phyloP scores from a whole-genome alignment of 2,797 vertebrate species.

The Brachyalestes nurse region DNA sequence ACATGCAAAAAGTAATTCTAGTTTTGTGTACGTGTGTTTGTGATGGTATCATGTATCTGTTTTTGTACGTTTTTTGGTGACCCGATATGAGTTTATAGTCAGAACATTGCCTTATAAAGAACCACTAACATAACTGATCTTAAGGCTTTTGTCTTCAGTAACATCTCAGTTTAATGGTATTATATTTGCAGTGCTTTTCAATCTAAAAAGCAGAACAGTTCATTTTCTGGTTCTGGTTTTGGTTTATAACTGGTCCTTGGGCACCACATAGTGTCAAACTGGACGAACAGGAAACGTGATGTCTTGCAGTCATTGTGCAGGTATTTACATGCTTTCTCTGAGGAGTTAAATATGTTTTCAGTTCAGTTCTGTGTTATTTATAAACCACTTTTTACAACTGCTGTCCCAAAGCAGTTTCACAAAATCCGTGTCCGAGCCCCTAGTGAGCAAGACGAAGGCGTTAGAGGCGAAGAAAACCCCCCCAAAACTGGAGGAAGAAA shows the following conservation, averaged over 20 bases:
- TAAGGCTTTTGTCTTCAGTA: background rate
- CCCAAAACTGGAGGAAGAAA: too few species aligned
- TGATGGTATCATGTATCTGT: slow-evolving; percentile 23
- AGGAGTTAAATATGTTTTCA: too few species aligned
- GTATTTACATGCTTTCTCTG: too few species aligned
- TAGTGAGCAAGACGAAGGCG: too few species aligned
- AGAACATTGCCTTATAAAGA: slow-evolving; percentile 52
- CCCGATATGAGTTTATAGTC: slow-evolving; percentile 32
- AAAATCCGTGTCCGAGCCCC: too few species aligned
- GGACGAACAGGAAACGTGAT: background rate
- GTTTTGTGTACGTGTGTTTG: slow-evolving; percentile 25
- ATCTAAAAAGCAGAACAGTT: too few species aligned
- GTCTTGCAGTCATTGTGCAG: too few species aligned
- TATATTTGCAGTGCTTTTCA: background rate
- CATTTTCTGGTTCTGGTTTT: background rate
- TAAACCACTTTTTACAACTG: too few species aligned
- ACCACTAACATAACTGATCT: slow-evolving; percentile 27
- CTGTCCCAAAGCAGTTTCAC: too few species aligned
- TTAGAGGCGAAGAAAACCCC: too few species aligned
- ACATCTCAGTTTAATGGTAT: background rate
- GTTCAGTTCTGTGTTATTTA: too few species aligned
- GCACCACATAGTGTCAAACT: slow-evolving; percentile 30
- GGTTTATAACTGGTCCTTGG: slow-evolving; percentile 5
- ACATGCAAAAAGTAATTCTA: slow-evolving; percentile 35
- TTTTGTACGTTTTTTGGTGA: slow-evolving; percentile 49